Evolutionary conservation across 2,113 vertebrate genomes (phyloP).

Genomic region (Pelodiscus sinensis): DNA sequence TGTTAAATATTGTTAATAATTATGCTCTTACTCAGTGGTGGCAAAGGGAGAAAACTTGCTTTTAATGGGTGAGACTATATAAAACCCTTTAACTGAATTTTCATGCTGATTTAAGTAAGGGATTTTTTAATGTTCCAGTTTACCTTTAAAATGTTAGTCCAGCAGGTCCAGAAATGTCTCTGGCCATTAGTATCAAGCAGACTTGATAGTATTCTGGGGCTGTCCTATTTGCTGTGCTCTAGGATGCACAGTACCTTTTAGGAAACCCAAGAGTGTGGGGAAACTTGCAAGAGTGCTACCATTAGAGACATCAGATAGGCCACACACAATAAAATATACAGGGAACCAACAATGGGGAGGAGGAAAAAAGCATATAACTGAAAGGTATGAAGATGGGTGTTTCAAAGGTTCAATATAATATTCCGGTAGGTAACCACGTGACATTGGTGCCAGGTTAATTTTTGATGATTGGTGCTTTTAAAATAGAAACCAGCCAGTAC

Average conservation of each 20-base stretch:
- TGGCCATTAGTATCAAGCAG: neutral
- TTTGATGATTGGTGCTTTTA: slow-evolving; percentile 8
- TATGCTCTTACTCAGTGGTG: neutral
- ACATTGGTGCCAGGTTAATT: neutral
- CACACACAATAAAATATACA: neutral
- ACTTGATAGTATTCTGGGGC: neutral
- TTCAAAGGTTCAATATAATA: neutral
- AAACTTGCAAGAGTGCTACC: neutral
- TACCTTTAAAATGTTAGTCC: neutral
- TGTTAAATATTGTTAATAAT: neutral
- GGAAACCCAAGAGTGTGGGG: neutral
- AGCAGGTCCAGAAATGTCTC: neutral
- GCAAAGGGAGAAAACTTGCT: neutral
- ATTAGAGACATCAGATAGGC: neutral
- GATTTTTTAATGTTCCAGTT: neutral
- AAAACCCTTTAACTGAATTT: neutral
- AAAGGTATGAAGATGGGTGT: neutral
- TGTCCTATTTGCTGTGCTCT: neutral
- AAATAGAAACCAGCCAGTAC: neutral
- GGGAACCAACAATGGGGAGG: neutral
- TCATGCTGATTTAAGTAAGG: neutral
- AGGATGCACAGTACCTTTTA: neutral
- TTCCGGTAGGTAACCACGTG: neutral
- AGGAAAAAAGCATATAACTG: neutral
- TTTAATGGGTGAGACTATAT: neutral